Conservation (phyloP, 2,113 vertebrate species). For the Ophthalmolycus amberensis region DNA sequence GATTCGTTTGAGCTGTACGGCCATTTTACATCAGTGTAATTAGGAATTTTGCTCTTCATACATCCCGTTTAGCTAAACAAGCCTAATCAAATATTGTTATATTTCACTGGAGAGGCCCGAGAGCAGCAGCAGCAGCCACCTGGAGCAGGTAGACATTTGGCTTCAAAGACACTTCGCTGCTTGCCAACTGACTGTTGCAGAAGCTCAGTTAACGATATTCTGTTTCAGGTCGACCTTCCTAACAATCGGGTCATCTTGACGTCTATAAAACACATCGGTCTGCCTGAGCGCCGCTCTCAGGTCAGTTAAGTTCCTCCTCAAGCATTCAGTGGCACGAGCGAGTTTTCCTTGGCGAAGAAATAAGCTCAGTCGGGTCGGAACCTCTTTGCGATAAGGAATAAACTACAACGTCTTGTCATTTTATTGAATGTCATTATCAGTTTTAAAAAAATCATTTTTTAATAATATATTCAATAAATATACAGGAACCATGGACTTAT, state of each 20-base stretch:
- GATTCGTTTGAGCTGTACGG: not conserved
- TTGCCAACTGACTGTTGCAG: conserved; percentile 14
- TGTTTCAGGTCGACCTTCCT: not conserved
- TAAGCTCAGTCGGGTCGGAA: conserved; percentile 27
- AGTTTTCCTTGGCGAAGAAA: conserved; percentile 58
- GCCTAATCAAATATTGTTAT: conserved; percentile 4
- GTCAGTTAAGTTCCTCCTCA: conserved; percentile 13
- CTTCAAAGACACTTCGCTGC: conserved; percentile 12
- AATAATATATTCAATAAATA: conserved; percentile 81
- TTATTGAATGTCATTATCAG: conserved; percentile 68
- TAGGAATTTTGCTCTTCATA: conserved; percentile 2
- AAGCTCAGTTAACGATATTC: conserved; percentile 1
- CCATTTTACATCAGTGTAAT: conserved; percentile 7
- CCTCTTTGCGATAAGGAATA: conserved; percentile 43
- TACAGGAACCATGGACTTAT: conserved; percentile 59
- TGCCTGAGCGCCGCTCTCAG: conserved; percentile 9
- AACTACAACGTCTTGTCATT: conserved; percentile 56
- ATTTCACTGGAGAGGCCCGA: conserved; percentile 1
- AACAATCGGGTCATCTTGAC: not conserved
- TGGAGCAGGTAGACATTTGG: conserved; percentile 14
- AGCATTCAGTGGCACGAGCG: conserved; percentile 51
- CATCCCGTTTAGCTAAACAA: not conserved
- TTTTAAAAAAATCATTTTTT: conserved; percentile 58
- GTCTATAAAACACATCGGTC: not conserved
- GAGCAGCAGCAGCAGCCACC: not conserved